A percentile compares a stretch with the other conserved stretches of the same genome.
Evolutionary conservation across 35 echinoderm and acorn worm genomes (phyloP).

Genomic region (Diadema setosum): DNA sequence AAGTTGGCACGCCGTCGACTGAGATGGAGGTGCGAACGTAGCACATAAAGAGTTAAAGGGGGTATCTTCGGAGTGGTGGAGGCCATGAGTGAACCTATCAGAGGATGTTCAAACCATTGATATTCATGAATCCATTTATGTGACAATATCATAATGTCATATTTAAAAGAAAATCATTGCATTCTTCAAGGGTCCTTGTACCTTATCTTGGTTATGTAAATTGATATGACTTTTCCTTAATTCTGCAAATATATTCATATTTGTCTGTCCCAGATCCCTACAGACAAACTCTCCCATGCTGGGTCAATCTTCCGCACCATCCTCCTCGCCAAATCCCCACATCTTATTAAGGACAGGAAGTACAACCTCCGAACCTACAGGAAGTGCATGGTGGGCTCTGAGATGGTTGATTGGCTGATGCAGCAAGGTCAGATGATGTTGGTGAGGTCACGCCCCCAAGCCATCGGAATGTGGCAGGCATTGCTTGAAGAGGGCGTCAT

Average conservation of each 20-base stretch:
- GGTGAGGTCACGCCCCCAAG: slow-evolving; percentile 82
- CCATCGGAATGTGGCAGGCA: slow-evolving; percentile 98
- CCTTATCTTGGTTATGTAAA: no score
- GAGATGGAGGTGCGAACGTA: no score
- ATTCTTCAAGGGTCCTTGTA: no score
- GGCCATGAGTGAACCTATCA: no score
- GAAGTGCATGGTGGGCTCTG: slow-evolving; percentile 85
- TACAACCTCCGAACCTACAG: slow-evolving; percentile 75
- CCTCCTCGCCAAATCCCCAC: slow-evolving; percentile 68
- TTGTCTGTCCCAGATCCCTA: slow-evolving; percentile 42
- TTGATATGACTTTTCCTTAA: background rate
- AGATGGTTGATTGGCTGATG: slow-evolving; percentile 99
- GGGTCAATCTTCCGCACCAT: slow-evolving; percentile 84
- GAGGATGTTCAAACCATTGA: no score
- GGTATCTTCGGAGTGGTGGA: no score
- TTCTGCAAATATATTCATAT: background rate
- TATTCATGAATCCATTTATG: no score
- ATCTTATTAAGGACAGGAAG: slow-evolving; percentile 87
- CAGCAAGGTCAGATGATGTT: slow-evolving; percentile 84
- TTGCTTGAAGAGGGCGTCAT: slow-evolving; percentile 89
- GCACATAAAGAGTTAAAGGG: no score
- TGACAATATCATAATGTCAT: no score
- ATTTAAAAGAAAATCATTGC: no score
- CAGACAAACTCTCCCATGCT: slow-evolving; percentile 67
- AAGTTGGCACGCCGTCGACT: no score